These are phyloP conservation scores for Amphiura filiformis DNA, from an alignment of 35 echinoderm and acorn worm species.

Conservation along the genomic window DNA sequence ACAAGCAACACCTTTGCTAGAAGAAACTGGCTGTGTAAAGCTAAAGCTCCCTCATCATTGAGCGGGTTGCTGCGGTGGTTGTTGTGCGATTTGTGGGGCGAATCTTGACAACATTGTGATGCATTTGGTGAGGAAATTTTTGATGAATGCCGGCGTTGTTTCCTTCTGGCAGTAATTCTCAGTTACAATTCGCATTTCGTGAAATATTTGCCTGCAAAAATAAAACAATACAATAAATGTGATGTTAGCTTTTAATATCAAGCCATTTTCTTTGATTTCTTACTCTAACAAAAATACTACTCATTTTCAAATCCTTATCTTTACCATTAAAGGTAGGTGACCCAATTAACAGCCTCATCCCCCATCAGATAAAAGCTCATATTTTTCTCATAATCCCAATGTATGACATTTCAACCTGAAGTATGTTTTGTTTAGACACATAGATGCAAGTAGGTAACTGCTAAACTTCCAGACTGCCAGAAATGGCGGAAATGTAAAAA, in stretches of 20 bases:
- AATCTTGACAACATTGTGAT: conserved; percentile 73
- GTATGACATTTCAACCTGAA: no score
- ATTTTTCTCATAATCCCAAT: background rate
- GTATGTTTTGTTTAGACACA: no score
- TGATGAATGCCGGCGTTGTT: conserved; percentile 56
- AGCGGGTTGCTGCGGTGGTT: conserved; percentile 1
- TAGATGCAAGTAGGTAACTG: no score
- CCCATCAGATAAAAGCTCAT: background rate
- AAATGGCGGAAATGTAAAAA: no score
- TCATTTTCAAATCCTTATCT: background rate
- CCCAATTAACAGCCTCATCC: no score
- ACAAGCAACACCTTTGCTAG: background rate
- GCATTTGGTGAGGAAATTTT: conserved; percentile 64
- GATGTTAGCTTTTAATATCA: background rate
- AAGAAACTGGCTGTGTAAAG: background rate
- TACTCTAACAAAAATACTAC: background rate
- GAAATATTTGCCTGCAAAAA: conserved; percentile 79
- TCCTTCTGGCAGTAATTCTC: conserved; percentile 72
- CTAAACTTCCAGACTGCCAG: no score
- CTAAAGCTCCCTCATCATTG: background rate
- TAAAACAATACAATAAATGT: background rate
- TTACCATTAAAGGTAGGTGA: background rate
- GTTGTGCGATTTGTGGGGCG: conserved; percentile 36
- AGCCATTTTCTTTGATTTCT: background rate
- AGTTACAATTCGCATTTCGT: conserved; percentile 71